A percentile compares a stretch with the other conserved stretches of the same genome.
Conservation (phyloP, 2,888 invertebrate genomes). For the Thalpophila matura region DNA sequence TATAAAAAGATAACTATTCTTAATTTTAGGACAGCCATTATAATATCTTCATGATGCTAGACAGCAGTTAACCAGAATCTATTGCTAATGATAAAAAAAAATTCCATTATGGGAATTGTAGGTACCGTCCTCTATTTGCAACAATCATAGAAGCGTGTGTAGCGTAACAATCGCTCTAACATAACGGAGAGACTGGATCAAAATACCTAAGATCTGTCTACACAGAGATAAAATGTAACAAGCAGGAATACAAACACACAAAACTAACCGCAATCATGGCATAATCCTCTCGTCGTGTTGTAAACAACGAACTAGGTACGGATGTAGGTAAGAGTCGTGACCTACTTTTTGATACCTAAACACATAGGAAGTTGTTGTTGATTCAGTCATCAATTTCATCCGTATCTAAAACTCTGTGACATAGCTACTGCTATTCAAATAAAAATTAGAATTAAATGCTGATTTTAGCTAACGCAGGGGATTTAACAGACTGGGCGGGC, state of each 20-base stretch:
- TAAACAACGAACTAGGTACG: conserved; percentile 20
- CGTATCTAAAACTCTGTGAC: neutral
- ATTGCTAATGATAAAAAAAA: neutral
- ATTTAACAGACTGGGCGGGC: neutral
- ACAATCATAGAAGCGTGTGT: neutral
- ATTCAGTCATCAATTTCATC: neutral
- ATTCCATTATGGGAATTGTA: no score
- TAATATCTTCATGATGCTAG: neutral
- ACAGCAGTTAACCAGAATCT: neutral
- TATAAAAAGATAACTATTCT: neutral
- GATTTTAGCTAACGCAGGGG: neutral
- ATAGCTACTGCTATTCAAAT: neutral
- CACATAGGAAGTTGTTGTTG: conserved; percentile 6
- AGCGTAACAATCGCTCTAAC: neutral
- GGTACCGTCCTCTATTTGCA: neutral
- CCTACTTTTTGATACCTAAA: conserved; percentile 15
- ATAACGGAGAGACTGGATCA: neutral
- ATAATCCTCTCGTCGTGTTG: conserved; percentile 3
- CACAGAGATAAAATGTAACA: neutral
- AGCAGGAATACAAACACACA: conserved; percentile 29
- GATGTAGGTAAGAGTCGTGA: conserved; percentile 13
- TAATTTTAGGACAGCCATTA: no score
- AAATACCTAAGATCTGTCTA: conserved; percentile 11
- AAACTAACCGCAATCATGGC: conserved; percentile 14
- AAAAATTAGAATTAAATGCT: neutral